These are phyloP conservation scores for Drosophila yooni DNA, from an alignment of 2,888 invertebrate genomes.

Conservation along the genomic window DNA sequence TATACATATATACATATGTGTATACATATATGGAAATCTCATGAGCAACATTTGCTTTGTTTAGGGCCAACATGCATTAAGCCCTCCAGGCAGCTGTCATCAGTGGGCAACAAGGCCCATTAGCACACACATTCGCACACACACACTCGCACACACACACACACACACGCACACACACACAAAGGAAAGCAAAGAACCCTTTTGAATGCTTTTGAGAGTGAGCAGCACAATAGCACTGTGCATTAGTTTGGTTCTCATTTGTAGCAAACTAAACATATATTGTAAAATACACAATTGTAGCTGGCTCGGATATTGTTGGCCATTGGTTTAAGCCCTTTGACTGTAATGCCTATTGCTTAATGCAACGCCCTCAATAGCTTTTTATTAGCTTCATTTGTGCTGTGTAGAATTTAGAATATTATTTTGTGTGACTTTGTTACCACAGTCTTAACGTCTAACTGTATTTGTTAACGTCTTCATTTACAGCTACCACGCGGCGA, in stretches of 20 bases:
- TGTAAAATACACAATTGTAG: conserved; percentile 26
- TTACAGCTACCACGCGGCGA: conserved; percentile 38
- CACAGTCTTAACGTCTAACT: conserved; percentile 4
- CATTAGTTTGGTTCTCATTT: conserved; percentile 48
- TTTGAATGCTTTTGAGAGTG: conserved; percentile 33
- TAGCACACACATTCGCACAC: conserved; percentile 10
- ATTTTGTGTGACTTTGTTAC: not conserved
- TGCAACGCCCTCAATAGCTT: not conserved
- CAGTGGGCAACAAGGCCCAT: conserved; percentile 45
- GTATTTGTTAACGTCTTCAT: conserved; percentile 26
- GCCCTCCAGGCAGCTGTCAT: conserved; percentile 58
- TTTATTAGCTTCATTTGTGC: conserved; percentile 8
- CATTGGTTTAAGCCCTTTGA: conserved; percentile 11
- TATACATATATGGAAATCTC: conserved; percentile 11
- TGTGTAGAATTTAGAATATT: not conserved
- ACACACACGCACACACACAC: not conserved
- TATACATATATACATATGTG: not conserved
- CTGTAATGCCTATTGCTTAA: conserved; percentile 16
- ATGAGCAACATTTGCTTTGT: conserved; percentile 58
- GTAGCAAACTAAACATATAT: conserved; percentile 37
- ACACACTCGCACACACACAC: not conserved
- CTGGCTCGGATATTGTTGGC: conserved; percentile 3
- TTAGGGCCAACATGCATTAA: conserved; percentile 54
- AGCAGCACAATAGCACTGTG: conserved; percentile 47
- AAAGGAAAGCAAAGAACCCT: conserved; percentile 32